Conservation (phyloP, 2,113 vertebrate genomes). For the Athene cunicularia region DNA sequence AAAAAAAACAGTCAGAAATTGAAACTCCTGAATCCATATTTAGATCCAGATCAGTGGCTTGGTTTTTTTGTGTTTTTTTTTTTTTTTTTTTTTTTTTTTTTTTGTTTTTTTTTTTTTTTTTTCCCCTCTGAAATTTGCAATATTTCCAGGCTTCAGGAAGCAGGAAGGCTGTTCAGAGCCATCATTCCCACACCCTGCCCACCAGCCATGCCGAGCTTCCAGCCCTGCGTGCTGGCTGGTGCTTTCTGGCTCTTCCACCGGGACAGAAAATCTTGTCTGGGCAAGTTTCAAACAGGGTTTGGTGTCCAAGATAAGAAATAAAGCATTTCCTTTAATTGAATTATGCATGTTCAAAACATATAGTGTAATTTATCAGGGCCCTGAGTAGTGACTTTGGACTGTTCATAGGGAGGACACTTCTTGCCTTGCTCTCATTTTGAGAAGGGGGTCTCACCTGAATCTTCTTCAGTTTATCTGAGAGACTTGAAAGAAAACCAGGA, state of each 20-base stretch:
- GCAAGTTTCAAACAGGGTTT: conserved; percentile 4
- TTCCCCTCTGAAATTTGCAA: background rate
- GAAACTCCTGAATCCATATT: background rate
- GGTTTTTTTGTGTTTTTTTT: no score
- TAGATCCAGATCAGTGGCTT: background rate
- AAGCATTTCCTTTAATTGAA: conserved; percentile 9
- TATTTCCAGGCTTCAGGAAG: conserved; percentile 4
- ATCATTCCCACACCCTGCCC: conserved; percentile 38
- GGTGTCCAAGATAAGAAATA: conserved; percentile 38
- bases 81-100: no score
- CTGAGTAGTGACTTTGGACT: background rate
- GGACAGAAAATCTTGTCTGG: conserved; percentile 36
- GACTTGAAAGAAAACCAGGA: background rate
- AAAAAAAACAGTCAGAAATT: background rate
- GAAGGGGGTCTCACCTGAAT: background rate
- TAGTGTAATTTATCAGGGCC: background rate
- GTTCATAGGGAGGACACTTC: background rate
- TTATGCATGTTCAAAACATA: background rate
- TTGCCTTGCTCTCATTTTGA: background rate
- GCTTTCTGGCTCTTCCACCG: conserved; percentile 10
- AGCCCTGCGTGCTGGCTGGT: background rate
- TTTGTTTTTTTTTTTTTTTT: no score
- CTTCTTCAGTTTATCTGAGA: background rate
- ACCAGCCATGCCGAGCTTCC: background rate
- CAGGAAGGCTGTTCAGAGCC: background rate